Percentiles rank a stretch among this genome's conserved stretches.
These are phyloP conservation scores for Theretra japonica DNA, from an alignment of 2,888 invertebrate species.

Conservation along the genomic window DNA sequence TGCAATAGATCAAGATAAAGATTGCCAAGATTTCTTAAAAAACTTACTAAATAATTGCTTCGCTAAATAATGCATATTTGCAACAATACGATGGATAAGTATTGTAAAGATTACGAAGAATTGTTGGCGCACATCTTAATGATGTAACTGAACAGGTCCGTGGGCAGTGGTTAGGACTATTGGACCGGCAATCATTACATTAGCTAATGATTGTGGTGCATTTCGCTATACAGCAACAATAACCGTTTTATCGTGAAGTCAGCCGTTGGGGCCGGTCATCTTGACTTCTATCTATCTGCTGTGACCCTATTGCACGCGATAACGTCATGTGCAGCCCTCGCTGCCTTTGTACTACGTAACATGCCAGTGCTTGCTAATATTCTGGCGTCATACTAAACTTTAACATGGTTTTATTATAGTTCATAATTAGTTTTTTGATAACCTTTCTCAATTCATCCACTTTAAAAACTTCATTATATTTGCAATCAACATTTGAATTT, in stretches of 20 bases:
- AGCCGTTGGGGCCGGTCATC: constrained; percentile 52
- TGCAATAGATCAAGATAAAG: too few relatives aligned
- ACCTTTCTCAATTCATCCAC: background rate
- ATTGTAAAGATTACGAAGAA: background rate
- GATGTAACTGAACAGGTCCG: constrained; percentile 22
- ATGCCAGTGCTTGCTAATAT: constrained; percentile 24
- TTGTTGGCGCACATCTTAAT: background rate
- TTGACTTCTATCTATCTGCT: constrained; percentile 60
- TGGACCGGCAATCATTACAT: constrained; percentile 27
- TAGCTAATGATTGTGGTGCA: constrained; percentile 29
- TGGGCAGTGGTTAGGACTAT: constrained; percentile 27
- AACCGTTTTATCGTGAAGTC: constrained; percentile 46
- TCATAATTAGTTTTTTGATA: background rate
- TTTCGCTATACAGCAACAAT: constrained; percentile 28
- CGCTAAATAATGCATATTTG: background rate
- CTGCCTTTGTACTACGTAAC: constrained; percentile 45
- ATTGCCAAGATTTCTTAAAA: too few relatives aligned
- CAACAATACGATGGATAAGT: background rate
- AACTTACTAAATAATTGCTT: too few relatives aligned
- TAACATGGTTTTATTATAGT: background rate
- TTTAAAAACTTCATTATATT: background rate
- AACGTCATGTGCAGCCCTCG: constrained; percentile 37
- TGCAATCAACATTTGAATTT: background rate
- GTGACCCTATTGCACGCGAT: constrained; percentile 65
- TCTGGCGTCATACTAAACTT: background rate